phyloP scores from a whole-genome alignment of 2,113 vertebrate genomes.

The Ceyx cyanopectus region DNA sequence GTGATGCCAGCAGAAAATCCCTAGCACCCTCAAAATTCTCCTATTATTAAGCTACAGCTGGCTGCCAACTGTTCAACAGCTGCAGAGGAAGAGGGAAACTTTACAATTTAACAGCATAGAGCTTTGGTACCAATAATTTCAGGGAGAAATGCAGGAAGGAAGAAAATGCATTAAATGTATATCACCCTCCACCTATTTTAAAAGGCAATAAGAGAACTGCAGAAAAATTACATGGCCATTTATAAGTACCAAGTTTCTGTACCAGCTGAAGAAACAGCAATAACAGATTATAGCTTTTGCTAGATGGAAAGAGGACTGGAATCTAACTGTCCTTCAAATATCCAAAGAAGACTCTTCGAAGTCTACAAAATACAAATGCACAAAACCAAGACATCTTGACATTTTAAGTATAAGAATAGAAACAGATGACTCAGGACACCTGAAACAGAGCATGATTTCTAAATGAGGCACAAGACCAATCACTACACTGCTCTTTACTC shows the following conservation, averaged over 20 bases:
- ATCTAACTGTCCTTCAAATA: neutral
- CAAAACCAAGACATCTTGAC: neutral
- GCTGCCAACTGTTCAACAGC: conserved; percentile 7
- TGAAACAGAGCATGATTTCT: neutral
- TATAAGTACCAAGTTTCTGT: neutral
- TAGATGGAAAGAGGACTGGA: neutral
- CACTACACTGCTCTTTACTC: neutral
- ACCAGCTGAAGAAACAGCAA: neutral
- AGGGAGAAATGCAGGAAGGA: neutral
- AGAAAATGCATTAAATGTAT: neutral
- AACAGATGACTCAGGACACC: neutral
- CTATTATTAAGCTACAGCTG: conserved; percentile 27
- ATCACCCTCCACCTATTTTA: neutral
- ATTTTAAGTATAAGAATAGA: neutral
- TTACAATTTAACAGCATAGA: neutral
- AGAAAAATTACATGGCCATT: neutral
- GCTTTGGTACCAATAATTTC: neutral
- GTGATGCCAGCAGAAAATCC: neutral
- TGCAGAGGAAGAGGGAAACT: neutral
- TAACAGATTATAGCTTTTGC: neutral
- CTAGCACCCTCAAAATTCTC: neutral
- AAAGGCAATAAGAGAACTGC: neutral
- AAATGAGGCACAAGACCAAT: neutral
- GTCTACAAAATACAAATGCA: neutral
- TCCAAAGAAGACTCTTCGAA: neutral